Evolutionary conservation across 2,888 invertebrate genomes (phyloP), one percentile per base, ranked within the genome.

Genomic region (Diadegma fenestrale): DNA sequence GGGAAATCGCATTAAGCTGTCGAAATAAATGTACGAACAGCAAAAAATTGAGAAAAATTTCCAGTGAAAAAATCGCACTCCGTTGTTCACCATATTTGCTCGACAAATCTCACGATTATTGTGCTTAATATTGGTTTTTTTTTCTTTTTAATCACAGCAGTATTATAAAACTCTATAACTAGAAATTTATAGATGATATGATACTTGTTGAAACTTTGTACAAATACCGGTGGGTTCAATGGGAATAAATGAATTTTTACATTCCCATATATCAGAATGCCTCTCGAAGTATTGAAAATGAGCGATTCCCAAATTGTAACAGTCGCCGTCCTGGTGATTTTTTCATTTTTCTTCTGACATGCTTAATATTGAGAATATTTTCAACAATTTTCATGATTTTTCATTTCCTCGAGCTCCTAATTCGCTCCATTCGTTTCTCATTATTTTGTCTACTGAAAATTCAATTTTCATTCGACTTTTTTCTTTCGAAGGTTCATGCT

Each of bases 141-240:
- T 58, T 6, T 17, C n/a, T n/a, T n/a, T n/a, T n/a, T n/a, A 4
- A 26, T 45, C 12, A 43, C 10, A 6, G 12, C 64, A 76, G 64
- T 75, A 76, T 64, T 76, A 19, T 63, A 6, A 22, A 19, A 43
- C 19, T 37, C 22, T 22, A 14, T 41, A 12, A 45, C 26, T 68
- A 6, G 22, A 37, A 26, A 45, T 22, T 43, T 68, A 12, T 6
- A 45, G 33, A 45, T 2, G 33, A 45, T 41, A 37, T 54, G 37
- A 71, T 58, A 58, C 22, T 48, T 30, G 22, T 48, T 37, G 17
- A 22, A 71, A 58, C 12, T 78, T 77, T 54, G 78, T 73, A 61
- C 41, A 69, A 63, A 43, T 45, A 19, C 22, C 37, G 30, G 8
- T 58, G 84, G 76, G 41, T 45, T 14, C 54, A 72, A 58, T 41